phyloP scores from a whole-genome alignment of 1,140 invertebrate species.

The Cydia pomonella region DNA sequence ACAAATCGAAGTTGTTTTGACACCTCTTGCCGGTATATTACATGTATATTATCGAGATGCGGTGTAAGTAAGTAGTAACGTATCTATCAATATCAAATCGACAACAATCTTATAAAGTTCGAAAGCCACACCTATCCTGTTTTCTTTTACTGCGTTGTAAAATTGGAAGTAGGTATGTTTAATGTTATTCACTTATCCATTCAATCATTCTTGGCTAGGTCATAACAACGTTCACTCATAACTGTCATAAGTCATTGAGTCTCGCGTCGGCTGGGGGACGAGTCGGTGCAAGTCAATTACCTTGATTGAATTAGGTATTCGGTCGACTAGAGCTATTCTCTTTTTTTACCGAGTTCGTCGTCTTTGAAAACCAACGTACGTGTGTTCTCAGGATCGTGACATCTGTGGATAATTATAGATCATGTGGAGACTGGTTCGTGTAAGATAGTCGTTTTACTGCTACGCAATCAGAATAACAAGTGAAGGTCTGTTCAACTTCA shows the following conservation, averaged over 20 bases:
- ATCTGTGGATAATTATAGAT: not conserved
- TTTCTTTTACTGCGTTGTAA: too few species aligned
- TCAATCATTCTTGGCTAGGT: not conserved
- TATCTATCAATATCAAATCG: too few species aligned
- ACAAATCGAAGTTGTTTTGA: too few species aligned
- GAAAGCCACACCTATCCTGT: too few species aligned
- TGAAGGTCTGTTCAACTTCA: not conserved
- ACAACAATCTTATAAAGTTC: too few species aligned
- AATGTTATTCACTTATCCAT: not conserved
- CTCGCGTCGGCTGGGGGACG: not conserved
- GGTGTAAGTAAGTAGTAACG: too few species aligned
- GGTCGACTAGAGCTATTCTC: not conserved
- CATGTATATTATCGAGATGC: too few species aligned
- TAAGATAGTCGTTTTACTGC: not conserved
- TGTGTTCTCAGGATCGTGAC: not conserved
- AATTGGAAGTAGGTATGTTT: too few species aligned
- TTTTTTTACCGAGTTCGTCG: not conserved
- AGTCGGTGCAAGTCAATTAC: constrained; percentile 5
- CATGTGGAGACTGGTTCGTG: not conserved
- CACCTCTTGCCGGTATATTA: too few species aligned
- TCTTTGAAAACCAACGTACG: not conserved
- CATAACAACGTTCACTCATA: constrained; percentile 6
- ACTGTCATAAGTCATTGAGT: not conserved
- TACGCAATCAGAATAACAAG: not conserved
- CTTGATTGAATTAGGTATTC: not conserved